These are phyloP conservation scores for Adelognathus sp. DNA, from an alignment of 2,888 invertebrate species.

Conservation along the genomic window DNA sequence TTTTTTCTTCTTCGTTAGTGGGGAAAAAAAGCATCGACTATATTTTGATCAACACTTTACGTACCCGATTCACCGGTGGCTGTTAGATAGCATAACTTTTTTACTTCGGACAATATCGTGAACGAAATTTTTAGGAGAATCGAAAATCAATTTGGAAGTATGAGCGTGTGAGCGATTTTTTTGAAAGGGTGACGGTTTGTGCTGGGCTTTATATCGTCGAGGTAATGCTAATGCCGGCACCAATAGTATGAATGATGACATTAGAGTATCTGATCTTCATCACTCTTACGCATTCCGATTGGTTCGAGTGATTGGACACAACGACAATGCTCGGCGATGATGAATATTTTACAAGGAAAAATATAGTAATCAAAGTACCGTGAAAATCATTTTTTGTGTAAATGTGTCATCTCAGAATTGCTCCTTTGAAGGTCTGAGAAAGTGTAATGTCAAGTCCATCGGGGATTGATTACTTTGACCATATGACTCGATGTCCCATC, in stretches of 20 bases:
- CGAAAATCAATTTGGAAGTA: not conserved
- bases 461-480: not conserved
- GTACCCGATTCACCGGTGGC: not conserved
- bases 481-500: not conserved
- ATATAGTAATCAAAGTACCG: not conserved
- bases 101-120: not conserved
- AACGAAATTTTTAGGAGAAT: not conserved
- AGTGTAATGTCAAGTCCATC: not conserved
- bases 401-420: too few species aligned
- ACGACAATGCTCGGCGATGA: too few species aligned
- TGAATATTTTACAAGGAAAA: not conserved
- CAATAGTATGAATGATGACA: too few species aligned
- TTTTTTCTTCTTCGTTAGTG: slow-evolving; percentile 13
- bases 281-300: not conserved
- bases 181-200: not conserved
- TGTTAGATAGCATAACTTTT: not conserved
- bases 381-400: not conserved
- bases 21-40: not conserved
- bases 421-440: not conserved
- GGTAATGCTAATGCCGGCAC: not conserved
- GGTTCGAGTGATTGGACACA: not conserved
- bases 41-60: not conserved
- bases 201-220: not conserved
- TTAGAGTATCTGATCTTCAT: too few species aligned
- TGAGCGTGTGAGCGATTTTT: not conserved